Evolutionary conservation across 1,140 invertebrate species (phyloP), one percentile per base, ranked within the genome.

Genomic region (Drosophila jambulina): DNA sequence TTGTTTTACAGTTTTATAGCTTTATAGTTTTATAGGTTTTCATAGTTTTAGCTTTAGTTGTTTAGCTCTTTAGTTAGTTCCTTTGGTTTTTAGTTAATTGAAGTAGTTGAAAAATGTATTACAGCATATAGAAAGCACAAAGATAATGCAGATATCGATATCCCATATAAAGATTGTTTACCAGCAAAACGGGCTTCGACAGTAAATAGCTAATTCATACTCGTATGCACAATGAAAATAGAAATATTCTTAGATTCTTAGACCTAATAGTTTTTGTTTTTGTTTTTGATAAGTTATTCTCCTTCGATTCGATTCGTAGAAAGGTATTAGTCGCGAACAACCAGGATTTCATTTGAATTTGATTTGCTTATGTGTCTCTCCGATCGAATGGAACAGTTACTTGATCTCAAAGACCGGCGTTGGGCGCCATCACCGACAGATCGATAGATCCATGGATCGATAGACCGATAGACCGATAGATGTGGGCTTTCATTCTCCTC

Each of bases 271-370:
- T 63, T 58, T 51, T 29, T 19, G 19, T 29, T 29, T 0, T 49
- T 25, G n/a, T 54, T 56, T 54, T 38, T 42, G 48, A 61, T 71
- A 74, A 74, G 67, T 75, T 63, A 49, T 64, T 23, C 36, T 27
- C 69, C 43, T 51, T 58, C 53, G 53, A 56, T 36, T 70, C 63
- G 75, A 70, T 72, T 54, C 54, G 46, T 79, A 78, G 62, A 53
- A 79, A 62, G 78, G 70, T 80, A 80, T 80, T 80, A 75, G 61
- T 79, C 77, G 76, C 77, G 36, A 80, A 80, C 77, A 80, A 80
- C 77, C 77, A 79, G 77, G 78, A 74, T 79, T 79, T 79, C 51
- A 74, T 77, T 60, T 77, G 67, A 60, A 74, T 80, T 80, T 76
- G 74, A 65, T 65, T 75, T 56, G 46, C 49, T 64, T 34, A 10